Percentiles rank a stretch among this genome's conserved stretches.
These are phyloP conservation scores for Pedionomus torquatus DNA, from an alignment of 2,113 vertebrate genomes.

Conservation along the genomic window DNA sequence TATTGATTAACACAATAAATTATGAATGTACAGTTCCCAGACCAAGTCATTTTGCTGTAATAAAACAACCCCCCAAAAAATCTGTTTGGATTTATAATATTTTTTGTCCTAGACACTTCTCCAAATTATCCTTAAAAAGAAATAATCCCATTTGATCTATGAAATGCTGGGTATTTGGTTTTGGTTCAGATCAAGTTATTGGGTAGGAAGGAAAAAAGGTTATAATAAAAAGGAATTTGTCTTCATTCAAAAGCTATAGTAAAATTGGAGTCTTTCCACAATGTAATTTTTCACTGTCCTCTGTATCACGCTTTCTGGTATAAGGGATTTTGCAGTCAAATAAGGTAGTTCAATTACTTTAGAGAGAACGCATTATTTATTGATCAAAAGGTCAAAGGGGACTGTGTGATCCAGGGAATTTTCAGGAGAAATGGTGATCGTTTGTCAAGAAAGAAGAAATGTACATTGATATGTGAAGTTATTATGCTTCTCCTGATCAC, in stretches of 20 bases:
- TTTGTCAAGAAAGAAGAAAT: constrained; percentile 60
- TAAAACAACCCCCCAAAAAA: not conserved
- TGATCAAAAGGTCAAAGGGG: constrained; percentile 67
- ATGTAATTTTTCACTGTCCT: constrained; percentile 56
- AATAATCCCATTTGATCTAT: not conserved
- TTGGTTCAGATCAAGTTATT: not conserved
- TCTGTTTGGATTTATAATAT: not conserved
- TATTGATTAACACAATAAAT: not conserved
- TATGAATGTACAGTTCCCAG: not conserved
- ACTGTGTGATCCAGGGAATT: constrained; percentile 48
- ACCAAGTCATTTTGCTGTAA: not conserved
- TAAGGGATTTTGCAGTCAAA: constrained; percentile 41
- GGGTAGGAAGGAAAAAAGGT: not conserved
- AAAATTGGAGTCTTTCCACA: not conserved
- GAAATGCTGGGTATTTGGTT: not conserved
- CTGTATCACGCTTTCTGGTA: constrained; percentile 14
- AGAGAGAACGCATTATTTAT: constrained; percentile 70
- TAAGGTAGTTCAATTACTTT: constrained; percentile 33
- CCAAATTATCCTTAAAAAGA: not conserved
- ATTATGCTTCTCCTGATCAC: constrained; percentile 43
- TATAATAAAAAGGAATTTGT: not conserved
- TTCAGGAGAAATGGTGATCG: constrained; percentile 39
- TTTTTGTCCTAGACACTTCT: not conserved
- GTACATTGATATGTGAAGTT: constrained; percentile 55
- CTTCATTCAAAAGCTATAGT: not conserved